These are phyloP conservation scores for Miichthys miiuy DNA, from an alignment of 2,797 vertebrate genomes.

Conservation along the genomic window DNA sequence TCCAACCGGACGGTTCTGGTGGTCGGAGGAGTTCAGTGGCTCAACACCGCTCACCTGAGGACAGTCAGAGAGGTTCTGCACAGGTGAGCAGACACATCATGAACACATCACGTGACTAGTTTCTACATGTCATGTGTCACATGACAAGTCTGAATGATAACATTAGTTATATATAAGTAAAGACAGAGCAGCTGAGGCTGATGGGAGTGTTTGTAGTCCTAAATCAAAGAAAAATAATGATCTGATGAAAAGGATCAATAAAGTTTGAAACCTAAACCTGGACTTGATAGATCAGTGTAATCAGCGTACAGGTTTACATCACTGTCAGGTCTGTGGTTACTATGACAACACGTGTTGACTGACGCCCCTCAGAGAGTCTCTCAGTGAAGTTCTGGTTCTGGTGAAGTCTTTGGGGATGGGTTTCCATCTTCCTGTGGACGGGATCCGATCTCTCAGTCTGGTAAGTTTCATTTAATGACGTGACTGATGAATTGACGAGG, in stretches of 20 bases:
- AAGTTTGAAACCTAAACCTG: no score
- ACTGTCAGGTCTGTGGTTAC: background rate
- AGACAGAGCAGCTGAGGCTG: no score
- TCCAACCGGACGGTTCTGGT: constrained; percentile 91
- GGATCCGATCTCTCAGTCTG: constrained; percentile 90
- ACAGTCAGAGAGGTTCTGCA: constrained; percentile 90
- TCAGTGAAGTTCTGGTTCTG: constrained; percentile 91
- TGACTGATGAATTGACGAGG: no score
- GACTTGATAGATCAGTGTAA: background rate
- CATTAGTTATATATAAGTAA: no score
- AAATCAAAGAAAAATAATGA: no score
- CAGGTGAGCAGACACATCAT: constrained; percentile 82
- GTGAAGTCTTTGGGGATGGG: constrained; percentile 97
- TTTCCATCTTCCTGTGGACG: constrained; percentile 95
- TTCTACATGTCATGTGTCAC: no score
- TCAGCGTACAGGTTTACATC: background rate
- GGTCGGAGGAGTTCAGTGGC: constrained; percentile 97
- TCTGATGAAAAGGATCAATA: no score
- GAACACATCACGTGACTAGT: background rate
- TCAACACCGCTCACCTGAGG: constrained; percentile 91
- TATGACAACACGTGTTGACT: background rate
- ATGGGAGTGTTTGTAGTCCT: no score
- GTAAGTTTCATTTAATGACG: constrained; percentile 74
- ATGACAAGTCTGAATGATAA: no score
- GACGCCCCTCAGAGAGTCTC: constrained; percentile 85